Conservation (phyloP, 64 coral and sea anemone species). For the Montipora capricornis region DNA sequence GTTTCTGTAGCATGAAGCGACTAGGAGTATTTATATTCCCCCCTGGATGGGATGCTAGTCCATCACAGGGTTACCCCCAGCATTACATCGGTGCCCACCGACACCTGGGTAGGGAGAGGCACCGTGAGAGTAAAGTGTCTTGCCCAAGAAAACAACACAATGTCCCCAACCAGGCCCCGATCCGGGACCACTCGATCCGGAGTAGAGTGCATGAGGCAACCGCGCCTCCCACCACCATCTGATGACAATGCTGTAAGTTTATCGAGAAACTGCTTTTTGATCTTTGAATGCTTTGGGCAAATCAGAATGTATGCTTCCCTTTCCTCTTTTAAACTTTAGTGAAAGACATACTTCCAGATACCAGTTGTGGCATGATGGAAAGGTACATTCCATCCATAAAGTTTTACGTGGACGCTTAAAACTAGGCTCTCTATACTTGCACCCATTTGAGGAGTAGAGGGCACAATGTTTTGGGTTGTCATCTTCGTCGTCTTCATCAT, state of each 20-base stretch:
- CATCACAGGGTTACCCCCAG: too few species aligned
- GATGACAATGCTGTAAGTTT: slow-evolving; percentile 16
- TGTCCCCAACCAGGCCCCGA: too few species aligned
- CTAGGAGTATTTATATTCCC: too few species aligned
- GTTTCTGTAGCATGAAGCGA: too few species aligned
- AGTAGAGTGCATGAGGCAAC: too few species aligned
- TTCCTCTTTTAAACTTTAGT: slow-evolving; percentile 28
- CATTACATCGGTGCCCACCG: too few species aligned
- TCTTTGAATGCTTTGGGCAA: slow-evolving; percentile 47
- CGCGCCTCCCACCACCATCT: neutral
- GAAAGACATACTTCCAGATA: slow-evolving; percentile 40
- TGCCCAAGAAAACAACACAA: too few species aligned
- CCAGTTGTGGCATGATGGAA: slow-evolving; percentile 45
- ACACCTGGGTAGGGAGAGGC: too few species aligned
- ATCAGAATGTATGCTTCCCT: slow-evolving; percentile 47
- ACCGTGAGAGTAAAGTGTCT: too few species aligned
- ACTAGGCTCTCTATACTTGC: slow-evolving; percentile 16
- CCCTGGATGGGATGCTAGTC: too few species aligned
- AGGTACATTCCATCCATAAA: slow-evolving; percentile 33
- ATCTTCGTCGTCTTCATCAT: slow-evolving; percentile 52
- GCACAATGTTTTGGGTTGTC: slow-evolving; percentile 39
- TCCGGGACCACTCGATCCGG: too few species aligned
- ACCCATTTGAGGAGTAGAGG: slow-evolving; percentile 26
- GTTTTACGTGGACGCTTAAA: slow-evolving; percentile 52
- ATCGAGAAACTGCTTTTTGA: slow-evolving; percentile 39